These are phyloP conservation scores for Serrognathus titanus DNA, from an alignment of 2,888 invertebrate species.

Conservation along the genomic window DNA sequence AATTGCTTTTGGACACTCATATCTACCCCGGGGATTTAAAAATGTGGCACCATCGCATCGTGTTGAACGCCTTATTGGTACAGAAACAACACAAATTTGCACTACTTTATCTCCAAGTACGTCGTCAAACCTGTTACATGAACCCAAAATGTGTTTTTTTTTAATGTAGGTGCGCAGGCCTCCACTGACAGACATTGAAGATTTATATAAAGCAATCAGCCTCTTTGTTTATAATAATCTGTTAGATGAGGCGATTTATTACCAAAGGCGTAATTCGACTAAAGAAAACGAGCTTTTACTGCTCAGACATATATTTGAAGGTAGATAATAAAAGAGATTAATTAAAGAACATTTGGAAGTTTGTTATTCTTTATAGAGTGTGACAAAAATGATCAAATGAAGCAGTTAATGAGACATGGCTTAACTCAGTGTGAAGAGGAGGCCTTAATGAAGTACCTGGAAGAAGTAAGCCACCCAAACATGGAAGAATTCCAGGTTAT, in stretches of 20 bases:
- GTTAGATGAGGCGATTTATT: conserved; percentile 64
- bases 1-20: conserved; percentile 61
- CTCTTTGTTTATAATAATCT: conserved; percentile 62
- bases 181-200: conserved; percentile 39
- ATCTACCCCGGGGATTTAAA: conserved; percentile 57
- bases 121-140: conserved; percentile 2
- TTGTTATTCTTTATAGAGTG: conserved; percentile 49
- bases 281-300: conserved; percentile 50
- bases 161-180: conserved; percentile 45
- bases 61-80: conserved; percentile 62
- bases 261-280: conserved; percentile 56
- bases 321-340: conserved; percentile 46
- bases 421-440: conserved; percentile 64
- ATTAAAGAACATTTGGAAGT: too few species aligned
- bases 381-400: conserved; percentile 55
- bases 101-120: conserved; percentile 64
- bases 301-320: conserved; percentile 61
- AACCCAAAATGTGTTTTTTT: neutral
- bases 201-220: conserved; percentile 57
- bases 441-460: conserved; percentile 63
- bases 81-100: conserved; percentile 70
- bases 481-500: conserved; percentile 66
- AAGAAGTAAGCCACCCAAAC: conserved; percentile 52
- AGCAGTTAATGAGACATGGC: conserved; percentile 61
- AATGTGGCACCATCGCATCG: conserved; percentile 70